These are phyloP conservation scores for Pempheris klunzingeri DNA, from an alignment of 2,797 vertebrate species.

Conservation along the genomic window DNA sequence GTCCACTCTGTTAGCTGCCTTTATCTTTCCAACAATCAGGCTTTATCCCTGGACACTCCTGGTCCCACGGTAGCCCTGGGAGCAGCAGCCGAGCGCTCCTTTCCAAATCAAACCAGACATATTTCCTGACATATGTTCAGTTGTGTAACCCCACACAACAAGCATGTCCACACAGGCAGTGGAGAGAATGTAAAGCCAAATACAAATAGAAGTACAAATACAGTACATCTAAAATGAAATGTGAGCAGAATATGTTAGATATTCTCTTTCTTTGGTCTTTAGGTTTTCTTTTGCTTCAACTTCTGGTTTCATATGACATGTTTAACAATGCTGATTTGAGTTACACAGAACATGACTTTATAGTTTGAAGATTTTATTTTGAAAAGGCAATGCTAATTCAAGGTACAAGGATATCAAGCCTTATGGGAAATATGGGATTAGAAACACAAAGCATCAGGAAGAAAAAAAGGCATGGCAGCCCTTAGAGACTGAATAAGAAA, in stretches of 20 bases:
- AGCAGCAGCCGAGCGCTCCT: constrained; percentile 12
- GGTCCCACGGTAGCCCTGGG: constrained; percentile 40
- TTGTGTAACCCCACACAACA: constrained; percentile 25
- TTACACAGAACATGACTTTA: neutral
- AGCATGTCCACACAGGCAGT: neutral
- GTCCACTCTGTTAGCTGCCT: constrained; percentile 46
- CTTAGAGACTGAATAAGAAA: constrained; percentile 7
- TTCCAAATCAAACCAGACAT: constrained; percentile 37
- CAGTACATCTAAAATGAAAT: constrained; percentile 5
- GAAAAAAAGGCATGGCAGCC: neutral
- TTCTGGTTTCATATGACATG: neutral
- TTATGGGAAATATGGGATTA: neutral
- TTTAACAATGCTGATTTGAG: neutral
- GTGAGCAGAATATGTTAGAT: neutral
- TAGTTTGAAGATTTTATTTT: neutral
- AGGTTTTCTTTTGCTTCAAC: neutral
- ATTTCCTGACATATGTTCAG: constrained; percentile 38
- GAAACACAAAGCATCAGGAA: neutral
- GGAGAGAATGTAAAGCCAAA: neutral
- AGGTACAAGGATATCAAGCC: neutral
- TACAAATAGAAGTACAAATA: no score
- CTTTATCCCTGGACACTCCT: constrained; percentile 53
- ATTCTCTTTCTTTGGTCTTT: neutral
- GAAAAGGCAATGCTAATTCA: neutral
- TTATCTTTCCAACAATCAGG: constrained; percentile 66